Conservation (phyloP, 2,113 vertebrate species). For the Burhinus bistriatus region DNA sequence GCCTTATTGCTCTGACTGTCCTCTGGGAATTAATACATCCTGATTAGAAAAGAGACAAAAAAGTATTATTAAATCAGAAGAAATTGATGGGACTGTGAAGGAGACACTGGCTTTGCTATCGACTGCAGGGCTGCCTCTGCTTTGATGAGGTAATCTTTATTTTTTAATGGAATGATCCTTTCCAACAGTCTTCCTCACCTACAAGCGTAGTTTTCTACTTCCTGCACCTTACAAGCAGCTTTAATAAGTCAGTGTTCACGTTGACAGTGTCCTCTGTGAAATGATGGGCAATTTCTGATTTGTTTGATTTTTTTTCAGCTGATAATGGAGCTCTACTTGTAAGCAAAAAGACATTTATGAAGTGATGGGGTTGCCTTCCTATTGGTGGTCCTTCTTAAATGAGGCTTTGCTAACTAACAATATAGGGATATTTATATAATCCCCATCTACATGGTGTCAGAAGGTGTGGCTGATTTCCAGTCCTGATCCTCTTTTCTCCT, state of each 20-base stretch:
- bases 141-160: not conserved
- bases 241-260: not conserved
- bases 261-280: not conserved
- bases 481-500: not conserved
- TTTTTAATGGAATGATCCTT: not conserved
- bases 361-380: not conserved
- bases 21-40: not conserved
- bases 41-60: not conserved
- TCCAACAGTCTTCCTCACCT: not conserved
- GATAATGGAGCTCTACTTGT: not conserved
- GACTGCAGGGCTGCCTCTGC: not conserved
- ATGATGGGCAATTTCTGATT: not conserved
- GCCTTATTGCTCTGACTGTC: not conserved
- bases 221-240: not conserved
- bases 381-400: not conserved
- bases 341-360: not conserved
- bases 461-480: not conserved
- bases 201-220: not conserved
- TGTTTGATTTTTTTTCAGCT: not conserved
- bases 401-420: not conserved
- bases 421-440: not conserved
- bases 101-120: not conserved
- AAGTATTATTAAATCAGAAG: not conserved
- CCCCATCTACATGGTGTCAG: not conserved
- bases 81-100: not conserved